phyloP scores from a whole-genome alignment of 2,113 vertebrate genomes.

The Peromyscus polionotus region DNA sequence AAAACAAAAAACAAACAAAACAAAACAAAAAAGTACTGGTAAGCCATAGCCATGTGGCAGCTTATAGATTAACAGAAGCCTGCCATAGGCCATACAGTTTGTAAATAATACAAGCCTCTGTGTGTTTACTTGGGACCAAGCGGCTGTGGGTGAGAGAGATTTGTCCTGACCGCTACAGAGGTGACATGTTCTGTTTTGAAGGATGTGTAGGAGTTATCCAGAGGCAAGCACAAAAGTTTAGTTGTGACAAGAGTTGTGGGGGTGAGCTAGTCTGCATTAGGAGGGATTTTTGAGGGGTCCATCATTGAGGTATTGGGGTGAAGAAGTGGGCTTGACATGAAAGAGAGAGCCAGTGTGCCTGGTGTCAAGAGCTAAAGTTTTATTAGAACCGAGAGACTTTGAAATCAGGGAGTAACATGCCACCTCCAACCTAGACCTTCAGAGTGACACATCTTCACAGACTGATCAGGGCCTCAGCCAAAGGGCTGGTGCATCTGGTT shows the following conservation, averaged over 20 bases:
- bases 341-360: neutral
- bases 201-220: neutral
- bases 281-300: neutral
- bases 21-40: too few species aligned
- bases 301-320: neutral
- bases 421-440: conserved; percentile 7
- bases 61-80: too few species aligned
- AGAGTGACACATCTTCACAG: neutral
- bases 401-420: neutral
- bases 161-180: too few species aligned
- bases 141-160: too few species aligned
- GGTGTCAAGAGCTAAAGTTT: neutral
- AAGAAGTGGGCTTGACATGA: neutral
- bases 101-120: too few species aligned
- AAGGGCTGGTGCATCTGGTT: neutral
- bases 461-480: neutral
- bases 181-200: neutral
- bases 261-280: neutral
- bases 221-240: neutral
- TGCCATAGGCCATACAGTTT: too few species aligned
- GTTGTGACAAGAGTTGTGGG: neutral
- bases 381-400: conserved; percentile 42
- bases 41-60: too few species aligned
- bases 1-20: too few species aligned
- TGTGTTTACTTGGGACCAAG: too few species aligned